Evolutionary conservation across 2,113 vertebrate genomes (phyloP).

Genomic region (Suncus etruscus): DNA sequence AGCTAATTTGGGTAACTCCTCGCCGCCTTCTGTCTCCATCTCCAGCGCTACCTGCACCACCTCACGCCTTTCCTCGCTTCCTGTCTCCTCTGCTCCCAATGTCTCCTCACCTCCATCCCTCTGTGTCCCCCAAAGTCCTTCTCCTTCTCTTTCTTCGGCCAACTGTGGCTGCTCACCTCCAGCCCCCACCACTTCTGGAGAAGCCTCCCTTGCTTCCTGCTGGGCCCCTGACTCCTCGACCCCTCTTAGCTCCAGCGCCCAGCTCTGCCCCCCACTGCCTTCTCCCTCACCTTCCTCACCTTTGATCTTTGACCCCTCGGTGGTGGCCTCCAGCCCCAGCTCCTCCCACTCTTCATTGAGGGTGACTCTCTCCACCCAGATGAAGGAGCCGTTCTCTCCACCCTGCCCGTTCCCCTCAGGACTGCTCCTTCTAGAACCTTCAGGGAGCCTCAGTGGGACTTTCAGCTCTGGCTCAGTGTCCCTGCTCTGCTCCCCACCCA

Average conservation of each 20-base stretch:
- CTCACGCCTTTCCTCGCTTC: neutral
- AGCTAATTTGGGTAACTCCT: neutral
- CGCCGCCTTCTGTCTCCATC: rapidly evolving
- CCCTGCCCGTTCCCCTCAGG: conserved; percentile 10
- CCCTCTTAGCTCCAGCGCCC: neutral
- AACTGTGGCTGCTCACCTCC: rapidly evolving
- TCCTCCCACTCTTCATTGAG: conserved; percentile 79
- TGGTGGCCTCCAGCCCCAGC: conserved; percentile 58
- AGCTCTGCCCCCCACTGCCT: neutral
- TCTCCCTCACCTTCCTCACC: neutral
- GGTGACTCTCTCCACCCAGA: conserved; percentile 80
- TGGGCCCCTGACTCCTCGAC: neutral
- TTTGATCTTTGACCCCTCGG: neutral
- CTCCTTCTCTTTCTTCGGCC: rapidly evolving
- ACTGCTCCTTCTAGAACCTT: neutral
- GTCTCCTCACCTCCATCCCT: neutral
- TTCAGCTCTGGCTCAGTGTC: rapidly evolving
- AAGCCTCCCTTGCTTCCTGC: neutral
- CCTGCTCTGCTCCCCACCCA: neutral
- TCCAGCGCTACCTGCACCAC: rapidly evolving
- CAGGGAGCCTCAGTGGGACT: neutral
- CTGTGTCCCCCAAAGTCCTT: neutral
- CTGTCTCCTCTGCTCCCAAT: neutral
- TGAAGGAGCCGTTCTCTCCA: conserved; percentile 70
- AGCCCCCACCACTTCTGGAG: neutral